Conservation (phyloP, 2,888 invertebrate genomes). For the Heliconius charithonia region DNA sequence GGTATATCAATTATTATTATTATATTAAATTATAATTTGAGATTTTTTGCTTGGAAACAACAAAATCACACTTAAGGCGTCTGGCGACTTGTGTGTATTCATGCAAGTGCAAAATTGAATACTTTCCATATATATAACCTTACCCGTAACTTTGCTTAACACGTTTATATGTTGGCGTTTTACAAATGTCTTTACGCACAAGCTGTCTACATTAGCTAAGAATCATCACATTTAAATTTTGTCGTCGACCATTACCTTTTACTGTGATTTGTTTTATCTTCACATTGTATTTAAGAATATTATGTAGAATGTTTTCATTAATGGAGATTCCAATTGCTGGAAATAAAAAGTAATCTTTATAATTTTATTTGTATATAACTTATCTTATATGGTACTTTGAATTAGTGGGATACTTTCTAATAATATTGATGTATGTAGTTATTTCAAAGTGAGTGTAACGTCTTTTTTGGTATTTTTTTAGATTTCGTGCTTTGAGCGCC, state of each 20-base stretch:
- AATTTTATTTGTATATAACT: conserved; percentile 53
- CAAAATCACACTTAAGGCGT: conserved; percentile 49
- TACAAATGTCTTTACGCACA: conserved; percentile 52
- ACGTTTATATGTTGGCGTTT: conserved; percentile 31
- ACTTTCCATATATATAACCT: conserved; percentile 22
- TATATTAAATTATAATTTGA: conserved; percentile 10
- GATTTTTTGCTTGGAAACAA: conserved; percentile 30
- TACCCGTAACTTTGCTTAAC: conserved; percentile 11
- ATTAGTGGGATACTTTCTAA: conserved; percentile 43
- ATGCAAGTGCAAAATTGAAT: conserved; percentile 36
- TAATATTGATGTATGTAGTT: conserved; percentile 58
- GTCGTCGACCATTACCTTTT: conserved; percentile 72
- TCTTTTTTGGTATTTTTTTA: conserved; percentile 61
- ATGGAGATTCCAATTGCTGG: conserved; percentile 64
- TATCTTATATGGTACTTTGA: conserved; percentile 33
- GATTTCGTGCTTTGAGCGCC: conserved; percentile 79
- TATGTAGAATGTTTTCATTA: conserved; percentile 61
- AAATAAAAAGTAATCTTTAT: conserved; percentile 44
- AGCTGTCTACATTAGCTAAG: conserved; percentile 48
- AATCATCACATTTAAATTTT: conserved; percentile 67
- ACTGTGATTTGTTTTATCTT: conserved; percentile 81
- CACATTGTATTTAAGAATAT: conserved; percentile 54
- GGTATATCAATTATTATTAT: not conserved
- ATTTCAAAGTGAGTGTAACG: conserved; percentile 54
- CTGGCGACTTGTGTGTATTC: conserved; percentile 46